Conservation (phyloP, 2,113 vertebrate genomes). For the Melospiza georgiana region DNA sequence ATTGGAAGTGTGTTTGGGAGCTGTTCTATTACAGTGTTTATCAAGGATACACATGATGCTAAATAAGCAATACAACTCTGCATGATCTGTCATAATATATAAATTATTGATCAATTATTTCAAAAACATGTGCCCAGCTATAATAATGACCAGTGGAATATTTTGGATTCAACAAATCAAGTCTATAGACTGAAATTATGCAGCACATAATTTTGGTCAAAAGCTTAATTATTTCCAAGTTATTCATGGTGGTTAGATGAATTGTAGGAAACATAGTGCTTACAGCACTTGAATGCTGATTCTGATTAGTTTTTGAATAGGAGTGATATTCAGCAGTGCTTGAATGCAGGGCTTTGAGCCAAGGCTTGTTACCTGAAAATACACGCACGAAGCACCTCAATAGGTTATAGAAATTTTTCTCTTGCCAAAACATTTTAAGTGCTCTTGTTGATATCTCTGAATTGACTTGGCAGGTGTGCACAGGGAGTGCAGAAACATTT, state of each 20-base stretch:
- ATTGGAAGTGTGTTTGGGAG: background rate
- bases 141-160: background rate
- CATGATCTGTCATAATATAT: background rate
- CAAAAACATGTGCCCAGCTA: background rate
- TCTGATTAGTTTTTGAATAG: background rate
- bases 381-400: background rate
- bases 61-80: background rate
- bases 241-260: background rate
- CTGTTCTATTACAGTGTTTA: background rate
- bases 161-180: background rate
- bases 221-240: slow-evolving; percentile 14
- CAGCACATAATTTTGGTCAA: background rate
- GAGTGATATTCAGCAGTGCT: background rate
- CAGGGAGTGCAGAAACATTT: background rate
- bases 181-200: background rate
- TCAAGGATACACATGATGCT: background rate
- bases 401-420: background rate
- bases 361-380: slow-evolving; percentile 4
- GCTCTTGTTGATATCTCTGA: background rate
- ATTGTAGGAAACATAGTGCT: background rate
- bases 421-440: background rate
- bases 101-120: background rate
- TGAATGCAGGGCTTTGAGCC: background rate
- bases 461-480: background rate
- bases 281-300: background rate